A percentile compares a stretch with the other conserved stretches of the same genome.
Evolutionary conservation across 2,797 vertebrate genomes (phyloP).

Genomic region (Rhabdophis nuchalis): DNA sequence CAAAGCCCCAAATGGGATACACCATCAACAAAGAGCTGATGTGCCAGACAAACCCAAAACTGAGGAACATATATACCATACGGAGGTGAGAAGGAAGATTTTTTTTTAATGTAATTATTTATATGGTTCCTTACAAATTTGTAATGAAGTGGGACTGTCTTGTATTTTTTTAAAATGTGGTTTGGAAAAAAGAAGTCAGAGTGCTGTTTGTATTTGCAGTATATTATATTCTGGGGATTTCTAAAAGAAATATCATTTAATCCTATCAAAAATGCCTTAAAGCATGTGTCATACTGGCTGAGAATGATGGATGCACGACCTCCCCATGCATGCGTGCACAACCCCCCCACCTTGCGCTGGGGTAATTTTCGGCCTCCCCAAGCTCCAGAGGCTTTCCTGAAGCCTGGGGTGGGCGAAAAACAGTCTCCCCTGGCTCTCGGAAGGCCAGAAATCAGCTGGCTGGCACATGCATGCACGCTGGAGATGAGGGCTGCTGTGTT

Average conservation of each 20-base stretch:
- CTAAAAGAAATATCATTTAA: not conserved
- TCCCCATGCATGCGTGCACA: too few relatives aligned
- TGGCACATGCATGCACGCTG: too few relatives aligned
- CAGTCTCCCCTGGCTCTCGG: too few relatives aligned
- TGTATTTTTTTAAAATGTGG: not conserved
- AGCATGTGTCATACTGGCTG: not conserved
- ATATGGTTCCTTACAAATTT: not conserved
- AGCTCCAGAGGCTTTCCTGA: too few relatives aligned
- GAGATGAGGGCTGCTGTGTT: too few relatives aligned
- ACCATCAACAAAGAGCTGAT: not conserved
- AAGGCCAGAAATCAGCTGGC: too few relatives aligned
- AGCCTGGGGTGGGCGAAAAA: too few relatives aligned
- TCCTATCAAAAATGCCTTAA: constrained; percentile 4
- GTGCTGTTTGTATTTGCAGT: not conserved
- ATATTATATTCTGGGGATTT: not conserved
- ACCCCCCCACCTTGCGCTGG: too few relatives aligned
- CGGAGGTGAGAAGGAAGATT: not conserved
- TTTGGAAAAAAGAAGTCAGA: not conserved
- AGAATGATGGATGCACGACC: not conserved
- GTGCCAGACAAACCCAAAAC: not conserved
- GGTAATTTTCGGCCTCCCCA: too few relatives aligned
- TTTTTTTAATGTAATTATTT: not conserved
- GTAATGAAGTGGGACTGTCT: not conserved
- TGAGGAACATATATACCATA: not conserved
- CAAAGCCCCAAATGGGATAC: not conserved